Conservation (phyloP, 2,888 invertebrate genomes). For the Drosophila niveifrons region DNA sequence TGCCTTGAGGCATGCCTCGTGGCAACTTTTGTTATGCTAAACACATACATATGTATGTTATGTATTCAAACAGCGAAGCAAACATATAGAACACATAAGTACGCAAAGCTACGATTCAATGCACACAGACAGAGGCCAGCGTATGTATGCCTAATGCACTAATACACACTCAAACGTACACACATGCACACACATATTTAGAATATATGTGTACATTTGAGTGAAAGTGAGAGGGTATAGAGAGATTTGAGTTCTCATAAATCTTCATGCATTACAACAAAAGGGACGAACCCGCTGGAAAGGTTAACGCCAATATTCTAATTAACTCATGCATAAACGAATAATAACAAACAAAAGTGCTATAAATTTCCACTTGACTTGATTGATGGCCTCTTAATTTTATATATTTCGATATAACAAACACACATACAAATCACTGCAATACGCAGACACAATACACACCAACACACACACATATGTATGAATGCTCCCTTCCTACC, state of each 20-base stretch:
- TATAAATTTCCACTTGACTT: slow-evolving; percentile 82
- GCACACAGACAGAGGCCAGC: slow-evolving; percentile 52
- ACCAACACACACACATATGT: slow-evolving; percentile 2
- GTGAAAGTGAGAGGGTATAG: slow-evolving; percentile 1
- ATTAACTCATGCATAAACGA: slow-evolving; percentile 82
- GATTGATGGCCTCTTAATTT: slow-evolving; percentile 71
- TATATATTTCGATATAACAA: slow-evolving; percentile 33
- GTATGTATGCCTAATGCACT: slow-evolving; percentile 40
- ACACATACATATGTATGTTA: neutral
- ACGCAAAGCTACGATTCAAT: slow-evolving; percentile 54
- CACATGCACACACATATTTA: neutral
- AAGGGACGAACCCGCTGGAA: slow-evolving; percentile 57
- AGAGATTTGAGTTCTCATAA: slow-evolving; percentile 50
- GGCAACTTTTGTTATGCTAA: slow-evolving; percentile 33
- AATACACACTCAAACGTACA: slow-evolving; percentile 21
- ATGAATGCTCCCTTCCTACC: neutral
- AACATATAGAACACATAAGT: slow-evolving; percentile 23
- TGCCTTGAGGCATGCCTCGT: slow-evolving; percentile 36
- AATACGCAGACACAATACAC: slow-evolving; percentile 13
- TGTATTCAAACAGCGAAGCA: neutral
- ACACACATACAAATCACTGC: slow-evolving; percentile 1
- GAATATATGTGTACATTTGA: neutral
- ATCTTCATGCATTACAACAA: slow-evolving; percentile 71
- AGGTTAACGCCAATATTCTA: slow-evolving; percentile 79
- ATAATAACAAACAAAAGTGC: slow-evolving; percentile 82